A percentile compares a stretch with the other conserved stretches of the same genome.
Evolutionary conservation across 2,113 vertebrate genomes (phyloP).

Genomic region (Psophia crepitans): DNA sequence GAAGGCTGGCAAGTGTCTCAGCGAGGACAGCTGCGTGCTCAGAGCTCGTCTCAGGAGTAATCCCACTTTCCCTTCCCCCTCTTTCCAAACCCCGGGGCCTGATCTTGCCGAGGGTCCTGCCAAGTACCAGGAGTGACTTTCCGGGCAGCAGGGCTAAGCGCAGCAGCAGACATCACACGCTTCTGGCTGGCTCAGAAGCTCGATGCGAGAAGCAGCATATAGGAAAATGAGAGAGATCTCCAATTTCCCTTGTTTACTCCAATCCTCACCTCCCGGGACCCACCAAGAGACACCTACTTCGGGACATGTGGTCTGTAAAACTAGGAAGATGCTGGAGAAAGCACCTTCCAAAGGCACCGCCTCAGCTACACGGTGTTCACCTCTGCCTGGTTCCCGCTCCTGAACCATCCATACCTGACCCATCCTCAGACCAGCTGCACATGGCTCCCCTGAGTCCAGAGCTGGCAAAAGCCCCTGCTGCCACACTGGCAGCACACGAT

Average conservation of each 20-base stretch:
- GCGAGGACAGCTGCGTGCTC: slow-evolving; percentile 15
- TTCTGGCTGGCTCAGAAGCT: background rate
- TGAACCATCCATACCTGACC: rapidly evolving
- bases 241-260: background rate
- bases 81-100: background rate
- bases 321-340: background rate
- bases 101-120: background rate
- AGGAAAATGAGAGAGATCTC: background rate
- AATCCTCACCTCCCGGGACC: background rate
- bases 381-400: background rate
- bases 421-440: background rate
- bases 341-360: background rate
- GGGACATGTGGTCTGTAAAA: background rate
- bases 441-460: rapidly evolving
- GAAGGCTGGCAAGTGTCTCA: slow-evolving; percentile 35
- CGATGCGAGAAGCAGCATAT: rapidly evolving
- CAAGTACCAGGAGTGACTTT: background rate
- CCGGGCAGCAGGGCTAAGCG: background rate
- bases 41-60: background rate
- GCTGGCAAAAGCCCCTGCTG: background rate
- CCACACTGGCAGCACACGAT: background rate
- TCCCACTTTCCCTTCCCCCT: background rate
- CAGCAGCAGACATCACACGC: background rate
- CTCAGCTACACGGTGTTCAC: background rate
- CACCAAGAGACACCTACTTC: background rate